Conservation (phyloP, 2,113 vertebrate genomes). For the Xyrauchen texanus region DNA sequence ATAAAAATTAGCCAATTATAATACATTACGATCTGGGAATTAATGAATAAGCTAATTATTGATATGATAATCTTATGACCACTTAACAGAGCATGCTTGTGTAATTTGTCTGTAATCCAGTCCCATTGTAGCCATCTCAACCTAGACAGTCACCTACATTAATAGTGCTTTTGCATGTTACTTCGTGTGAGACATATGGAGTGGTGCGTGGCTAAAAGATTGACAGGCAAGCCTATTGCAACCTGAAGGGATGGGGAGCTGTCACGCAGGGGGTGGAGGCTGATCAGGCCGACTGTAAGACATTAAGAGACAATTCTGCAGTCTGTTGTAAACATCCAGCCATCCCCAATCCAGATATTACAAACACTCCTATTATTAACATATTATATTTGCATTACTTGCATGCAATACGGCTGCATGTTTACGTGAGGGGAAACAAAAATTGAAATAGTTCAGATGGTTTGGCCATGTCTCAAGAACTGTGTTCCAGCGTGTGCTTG, state of each 20-base stretch:
- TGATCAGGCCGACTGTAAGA: not conserved
- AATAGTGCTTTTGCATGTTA: too few species aligned
- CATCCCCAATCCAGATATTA: not conserved
- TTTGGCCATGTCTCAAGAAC: not conserved
- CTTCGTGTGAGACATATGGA: not conserved
- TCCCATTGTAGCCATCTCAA: not conserved
- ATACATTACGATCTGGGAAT: not conserved
- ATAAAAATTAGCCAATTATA: not conserved
- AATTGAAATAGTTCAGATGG: not conserved
- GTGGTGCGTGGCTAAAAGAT: not conserved
- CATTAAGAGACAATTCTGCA: not conserved
- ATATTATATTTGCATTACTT: slow-evolving; percentile 8
- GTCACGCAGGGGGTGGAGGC: not conserved
- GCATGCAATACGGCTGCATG: not conserved
- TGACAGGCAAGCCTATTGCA: not conserved
- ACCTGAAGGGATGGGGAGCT: not conserved
- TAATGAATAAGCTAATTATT: not conserved
- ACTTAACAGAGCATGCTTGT: not conserved
- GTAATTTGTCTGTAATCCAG: not conserved
- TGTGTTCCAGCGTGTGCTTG: too few species aligned
- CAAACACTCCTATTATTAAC: not conserved
- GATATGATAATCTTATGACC: not conserved
- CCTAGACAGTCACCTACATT: too few species aligned
- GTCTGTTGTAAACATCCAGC: not conserved
- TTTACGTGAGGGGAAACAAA: not conserved